Evolutionary conservation across 2,797 vertebrate species (phyloP).

Genomic region (Taenioides sp.): DNA sequence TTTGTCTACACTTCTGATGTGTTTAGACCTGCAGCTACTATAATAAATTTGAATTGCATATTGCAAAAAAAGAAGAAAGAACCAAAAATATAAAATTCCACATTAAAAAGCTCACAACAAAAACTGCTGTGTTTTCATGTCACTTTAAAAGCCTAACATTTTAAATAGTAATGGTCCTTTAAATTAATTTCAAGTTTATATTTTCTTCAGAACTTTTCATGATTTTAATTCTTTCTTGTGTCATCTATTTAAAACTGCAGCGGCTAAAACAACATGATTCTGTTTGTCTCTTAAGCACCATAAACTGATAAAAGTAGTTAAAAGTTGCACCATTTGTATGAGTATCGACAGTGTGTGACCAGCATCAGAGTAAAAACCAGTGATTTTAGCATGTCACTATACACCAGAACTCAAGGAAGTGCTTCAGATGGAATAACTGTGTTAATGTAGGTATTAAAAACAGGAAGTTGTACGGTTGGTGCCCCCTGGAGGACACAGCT

Average conservation of each 20-base stretch:
- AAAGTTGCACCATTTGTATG: constrained; percentile 58
- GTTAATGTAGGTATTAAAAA: constrained; percentile 39
- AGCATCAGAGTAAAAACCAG: constrained; percentile 62
- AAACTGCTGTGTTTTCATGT: neutral
- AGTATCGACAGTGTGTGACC: constrained; percentile 49
- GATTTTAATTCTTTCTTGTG: neutral
- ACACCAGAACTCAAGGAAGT: constrained; percentile 36
- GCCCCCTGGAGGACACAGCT: constrained; percentile 50
- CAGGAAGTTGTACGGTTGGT: constrained; percentile 34
- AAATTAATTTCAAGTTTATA: neutral
- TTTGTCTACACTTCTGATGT: neutral
- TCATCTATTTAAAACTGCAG: constrained; percentile 29
- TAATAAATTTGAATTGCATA: neutral
- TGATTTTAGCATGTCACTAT: constrained; percentile 35
- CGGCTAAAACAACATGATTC: constrained; percentile 59
- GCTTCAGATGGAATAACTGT: constrained; percentile 42
- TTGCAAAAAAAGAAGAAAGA: neutral
- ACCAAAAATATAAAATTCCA: neutral
- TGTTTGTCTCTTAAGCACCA: constrained; percentile 63
- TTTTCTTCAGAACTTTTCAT: neutral
- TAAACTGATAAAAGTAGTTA: constrained; percentile 38
- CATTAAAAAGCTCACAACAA: constrained; percentile 3
- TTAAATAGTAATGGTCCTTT: neutral
- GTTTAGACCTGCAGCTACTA: neutral
- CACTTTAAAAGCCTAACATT: neutral